These are phyloP conservation scores for Chaetoderma sp. DNA, from an alignment of 2,888 invertebrate genomes.

Conservation along the genomic window DNA sequence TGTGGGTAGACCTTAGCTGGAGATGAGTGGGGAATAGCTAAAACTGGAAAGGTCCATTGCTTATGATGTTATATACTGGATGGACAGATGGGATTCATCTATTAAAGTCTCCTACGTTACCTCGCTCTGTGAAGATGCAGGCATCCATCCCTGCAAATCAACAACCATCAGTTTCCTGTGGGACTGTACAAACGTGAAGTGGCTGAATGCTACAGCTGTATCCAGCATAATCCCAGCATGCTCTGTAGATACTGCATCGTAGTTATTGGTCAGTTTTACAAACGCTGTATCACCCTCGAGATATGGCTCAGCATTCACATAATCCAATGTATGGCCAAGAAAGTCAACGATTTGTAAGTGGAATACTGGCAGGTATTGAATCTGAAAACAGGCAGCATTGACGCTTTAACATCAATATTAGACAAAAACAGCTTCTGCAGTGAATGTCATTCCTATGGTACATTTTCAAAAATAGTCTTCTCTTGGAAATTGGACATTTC, in stretches of 20 bases:
- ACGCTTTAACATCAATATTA: too few species aligned
- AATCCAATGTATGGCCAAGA: not conserved
- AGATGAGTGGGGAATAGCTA: too few species aligned
- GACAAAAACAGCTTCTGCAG: too few species aligned
- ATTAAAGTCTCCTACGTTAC: too few species aligned
- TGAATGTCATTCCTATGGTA: too few species aligned
- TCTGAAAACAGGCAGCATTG: not conserved
- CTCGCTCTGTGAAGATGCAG: conserved; percentile 16
- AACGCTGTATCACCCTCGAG: conserved; percentile 6
- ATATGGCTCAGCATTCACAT: conserved; percentile 4
- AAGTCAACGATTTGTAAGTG: not conserved
- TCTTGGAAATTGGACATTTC: too few species aligned
- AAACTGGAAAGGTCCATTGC: too few species aligned
- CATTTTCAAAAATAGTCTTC: too few species aligned
- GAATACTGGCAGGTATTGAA: not conserved
- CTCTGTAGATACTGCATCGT: not conserved
- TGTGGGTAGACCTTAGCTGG: too few species aligned
- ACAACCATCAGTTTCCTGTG: conserved; percentile 29
- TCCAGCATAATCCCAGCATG: not conserved
- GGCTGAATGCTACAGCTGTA: conserved; percentile 29
- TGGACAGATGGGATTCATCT: too few species aligned
- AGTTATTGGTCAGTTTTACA: not conserved
- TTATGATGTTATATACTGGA: too few species aligned
- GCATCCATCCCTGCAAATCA: conserved; percentile 38
- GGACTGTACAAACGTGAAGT: conserved; percentile 30